Conservation (phyloP, 2,113 vertebrate species). For the Alethe diademata region DNA sequence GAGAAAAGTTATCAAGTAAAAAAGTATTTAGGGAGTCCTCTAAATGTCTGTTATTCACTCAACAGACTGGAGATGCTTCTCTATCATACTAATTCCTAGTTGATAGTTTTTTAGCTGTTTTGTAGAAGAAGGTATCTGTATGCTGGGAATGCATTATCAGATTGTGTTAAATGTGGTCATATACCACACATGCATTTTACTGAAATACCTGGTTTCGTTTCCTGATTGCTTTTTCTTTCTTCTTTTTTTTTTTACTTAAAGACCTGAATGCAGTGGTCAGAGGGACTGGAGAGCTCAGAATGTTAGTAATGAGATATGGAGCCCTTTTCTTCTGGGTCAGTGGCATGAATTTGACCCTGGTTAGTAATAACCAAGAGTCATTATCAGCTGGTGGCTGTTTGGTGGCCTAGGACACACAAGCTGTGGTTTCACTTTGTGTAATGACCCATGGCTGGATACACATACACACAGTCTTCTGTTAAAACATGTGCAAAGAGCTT, state of each 20-base stretch:
- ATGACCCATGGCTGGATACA: constrained; percentile 40
- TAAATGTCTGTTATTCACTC: not conserved
- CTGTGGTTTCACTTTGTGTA: constrained; percentile 54
- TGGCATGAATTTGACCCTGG: constrained; percentile 57
- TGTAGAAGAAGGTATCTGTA: not conserved
- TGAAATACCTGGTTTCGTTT: not conserved
- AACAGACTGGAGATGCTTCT: not conserved
- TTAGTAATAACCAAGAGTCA: not conserved
- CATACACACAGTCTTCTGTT: not conserved
- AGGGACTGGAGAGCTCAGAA: not conserved
- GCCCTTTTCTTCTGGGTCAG: constrained; percentile 45
- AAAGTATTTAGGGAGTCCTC: not conserved
- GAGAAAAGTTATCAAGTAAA: not conserved
- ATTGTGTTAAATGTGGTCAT: not conserved
- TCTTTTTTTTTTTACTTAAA: not conserved
- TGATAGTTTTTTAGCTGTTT: not conserved
- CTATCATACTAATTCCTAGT: not conserved
- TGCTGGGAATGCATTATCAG: not conserved
- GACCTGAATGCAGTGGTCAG: not conserved
- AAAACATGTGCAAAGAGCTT: constrained; percentile 34
- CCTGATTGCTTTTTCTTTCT: not conserved
- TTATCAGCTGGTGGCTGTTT: constrained; percentile 37
- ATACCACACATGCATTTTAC: not conserved
- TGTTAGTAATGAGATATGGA: constrained; percentile 16
- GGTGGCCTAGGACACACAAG: not conserved